phyloP scores from a whole-genome alignment of 2,888 invertebrate species.

The Cataglyphis livida region DNA sequence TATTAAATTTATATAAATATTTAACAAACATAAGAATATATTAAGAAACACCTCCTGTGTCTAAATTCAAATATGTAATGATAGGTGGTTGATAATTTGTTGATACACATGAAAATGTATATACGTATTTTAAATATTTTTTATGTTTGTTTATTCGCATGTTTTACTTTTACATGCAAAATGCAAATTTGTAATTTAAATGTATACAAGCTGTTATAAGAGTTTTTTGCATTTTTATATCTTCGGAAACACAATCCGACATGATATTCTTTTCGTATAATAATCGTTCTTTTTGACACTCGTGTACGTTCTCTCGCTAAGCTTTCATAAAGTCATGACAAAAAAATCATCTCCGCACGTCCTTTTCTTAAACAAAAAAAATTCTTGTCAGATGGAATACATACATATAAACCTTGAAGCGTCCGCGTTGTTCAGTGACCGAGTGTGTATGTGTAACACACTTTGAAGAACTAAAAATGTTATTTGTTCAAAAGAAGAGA shows the following conservation, averaged over 20 bases:
- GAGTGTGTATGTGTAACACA: neutral
- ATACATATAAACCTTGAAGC: neutral
- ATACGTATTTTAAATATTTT: slow-evolving; percentile 12
- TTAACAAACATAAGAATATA: neutral
- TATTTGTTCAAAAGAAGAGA: neutral
- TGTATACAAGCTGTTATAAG: slow-evolving; percentile 26
- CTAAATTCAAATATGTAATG: neutral
- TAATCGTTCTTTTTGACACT: slow-evolving; percentile 23
- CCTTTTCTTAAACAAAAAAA: neutral
- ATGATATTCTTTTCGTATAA: slow-evolving; percentile 3
- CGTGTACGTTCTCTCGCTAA: neutral
- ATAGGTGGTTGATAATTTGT: neutral
- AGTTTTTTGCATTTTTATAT: slow-evolving; percentile 36
- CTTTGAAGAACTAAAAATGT: neutral
- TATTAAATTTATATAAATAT: neutral
- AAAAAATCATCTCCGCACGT: neutral
- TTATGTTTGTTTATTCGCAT: slow-evolving; percentile 14
- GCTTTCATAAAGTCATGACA: neutral
- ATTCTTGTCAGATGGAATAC: neutral
- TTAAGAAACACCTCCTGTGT: neutral
- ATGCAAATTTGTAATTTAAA: slow-evolving; percentile 42
- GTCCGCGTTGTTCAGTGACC: neutral
- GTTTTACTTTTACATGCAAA: slow-evolving; percentile 28
- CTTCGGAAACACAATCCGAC: slow-evolving; percentile 24
- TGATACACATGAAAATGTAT: neutral